Conservation (phyloP, 2,888 invertebrate genomes). For the Caenorhabditis angaria region DNA sequence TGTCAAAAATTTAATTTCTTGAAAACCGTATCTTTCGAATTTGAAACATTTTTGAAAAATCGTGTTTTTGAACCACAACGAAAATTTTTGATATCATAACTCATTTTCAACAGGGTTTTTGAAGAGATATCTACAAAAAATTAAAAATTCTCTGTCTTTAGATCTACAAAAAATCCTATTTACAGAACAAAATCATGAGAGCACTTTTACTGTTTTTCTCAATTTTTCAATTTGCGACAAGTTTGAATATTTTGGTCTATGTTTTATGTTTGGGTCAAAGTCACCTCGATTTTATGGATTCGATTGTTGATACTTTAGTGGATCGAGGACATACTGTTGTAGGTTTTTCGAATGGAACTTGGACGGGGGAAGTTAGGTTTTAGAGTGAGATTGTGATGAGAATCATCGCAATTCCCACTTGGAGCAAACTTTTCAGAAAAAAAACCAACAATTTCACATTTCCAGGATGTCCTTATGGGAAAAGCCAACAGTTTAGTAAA, state of each 20-base stretch:
- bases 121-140: background rate
- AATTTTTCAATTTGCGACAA: conserved; percentile 5
- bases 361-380: no score
- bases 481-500: conserved; percentile 39
- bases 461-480: conserved; percentile 43
- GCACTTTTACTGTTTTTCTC: conserved; percentile 8
- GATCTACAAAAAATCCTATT: background rate
- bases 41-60: background rate
- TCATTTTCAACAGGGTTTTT: background rate
- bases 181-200: background rate
- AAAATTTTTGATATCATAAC: background rate
- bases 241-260: conserved; percentile 46
- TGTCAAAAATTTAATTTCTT: no score
- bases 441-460: background rate
- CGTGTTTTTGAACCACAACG: no score
- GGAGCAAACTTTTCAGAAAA: no score
- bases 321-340: conserved; percentile 58
- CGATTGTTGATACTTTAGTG: conserved; percentile 44
- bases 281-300: conserved; percentile 52
- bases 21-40: no score
- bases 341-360: conserved; percentile 20
- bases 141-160: background rate
- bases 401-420: no score
- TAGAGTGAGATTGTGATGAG: no score
- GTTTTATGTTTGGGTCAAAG: conserved; percentile 48